Conservation (phyloP, 2,888 invertebrate species). For the Seira ritae region DNA sequence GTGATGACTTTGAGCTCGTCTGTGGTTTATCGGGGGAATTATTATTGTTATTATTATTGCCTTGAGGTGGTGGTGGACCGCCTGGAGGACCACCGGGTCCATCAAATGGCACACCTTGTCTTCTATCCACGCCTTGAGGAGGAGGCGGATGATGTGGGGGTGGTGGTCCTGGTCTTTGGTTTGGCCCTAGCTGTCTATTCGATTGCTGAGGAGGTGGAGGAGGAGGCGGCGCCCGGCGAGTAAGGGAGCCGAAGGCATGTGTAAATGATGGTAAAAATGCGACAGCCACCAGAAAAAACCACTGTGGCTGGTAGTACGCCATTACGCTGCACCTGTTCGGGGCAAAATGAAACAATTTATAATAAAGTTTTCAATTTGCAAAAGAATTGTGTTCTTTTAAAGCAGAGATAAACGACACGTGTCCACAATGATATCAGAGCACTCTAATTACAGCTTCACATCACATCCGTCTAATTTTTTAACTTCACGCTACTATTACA, state of each 20-base stretch:
- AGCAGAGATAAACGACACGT: slow-evolving; percentile 5
- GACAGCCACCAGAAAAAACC: no score
- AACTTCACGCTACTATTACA: background rate
- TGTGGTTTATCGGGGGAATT: slow-evolving; percentile 25
- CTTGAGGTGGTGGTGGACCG: slow-evolving; percentile 9
- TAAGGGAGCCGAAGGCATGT: slow-evolving; percentile 40
- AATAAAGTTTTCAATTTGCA: background rate
- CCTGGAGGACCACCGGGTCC: background rate
- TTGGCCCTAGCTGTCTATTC: slow-evolving; percentile 31
- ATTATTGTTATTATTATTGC: slow-evolving; percentile 26
- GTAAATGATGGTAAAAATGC: slow-evolving; percentile 27
- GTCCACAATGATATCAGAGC: background rate
- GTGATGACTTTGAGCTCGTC: slow-evolving; percentile 41
- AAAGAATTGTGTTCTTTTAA: no score
- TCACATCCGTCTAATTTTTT: background rate
- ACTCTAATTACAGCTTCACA: background rate
- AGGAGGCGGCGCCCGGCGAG: slow-evolving; percentile 25
- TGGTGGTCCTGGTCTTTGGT: slow-evolving; percentile 38
- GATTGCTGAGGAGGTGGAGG: slow-evolving; percentile 30
- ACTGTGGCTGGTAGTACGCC: no score
- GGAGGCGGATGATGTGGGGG: slow-evolving; percentile 27
- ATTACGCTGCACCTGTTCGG: slow-evolving; percentile 14
- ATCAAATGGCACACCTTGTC: slow-evolving; percentile 54
- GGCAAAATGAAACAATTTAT: background rate
- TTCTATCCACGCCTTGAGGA: slow-evolving; percentile 1